Base-by-base conservation (phyloP, 2,797 vertebrate genomes). In the Setipinna tenuifilis region DNA sequence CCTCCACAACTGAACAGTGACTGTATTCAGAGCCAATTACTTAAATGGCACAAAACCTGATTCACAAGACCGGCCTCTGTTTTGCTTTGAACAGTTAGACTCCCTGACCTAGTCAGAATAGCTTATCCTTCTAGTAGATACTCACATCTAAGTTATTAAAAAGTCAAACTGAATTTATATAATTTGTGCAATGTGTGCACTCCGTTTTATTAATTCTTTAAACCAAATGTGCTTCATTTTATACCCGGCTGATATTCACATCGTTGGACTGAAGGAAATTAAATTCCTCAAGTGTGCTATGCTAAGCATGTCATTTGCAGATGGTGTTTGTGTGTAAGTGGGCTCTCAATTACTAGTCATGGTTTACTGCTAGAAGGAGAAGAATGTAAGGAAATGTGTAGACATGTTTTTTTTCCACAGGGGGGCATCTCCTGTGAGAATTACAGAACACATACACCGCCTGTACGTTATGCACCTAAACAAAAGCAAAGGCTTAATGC, bases 21-120 rank as follows among this genome's bases (percentile, higher is more conserved):
- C 41, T 41, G 35, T 78, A 78, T 78, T 78, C 17, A 78, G 35
- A 78, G 17, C 71, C 71, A 78, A 44, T 78, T 78, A 78, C 71
- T 78, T 78, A 78, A 78, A 41, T 78, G 31, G 71, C 17, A 78
- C 35, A 31, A 78, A 78, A 78, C 71, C 71, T 44, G 35, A 44
- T 78, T 44, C 71, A 78, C 71, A 41, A 78, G 71, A 44, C 71
- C 31, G 28, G 31, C 68, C 19, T 65, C 61, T 78, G 71, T 78
- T 75, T 31, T 31, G 28, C 28, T 41, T 75, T 75, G 68, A 21
- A 44, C 71, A 44, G 35, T 78, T 44, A 17, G 9, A 78, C 71
- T 78, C 71, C 19, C 17, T 78, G 71, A 78, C 35, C 71, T 78
- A 78, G 28, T 19, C 14, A 75, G 71, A 21, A 19, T 17, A 78